Conservation (phyloP, 37 sponge, comb jelly and placozoan species). For the Halichondria panicea region DNA sequence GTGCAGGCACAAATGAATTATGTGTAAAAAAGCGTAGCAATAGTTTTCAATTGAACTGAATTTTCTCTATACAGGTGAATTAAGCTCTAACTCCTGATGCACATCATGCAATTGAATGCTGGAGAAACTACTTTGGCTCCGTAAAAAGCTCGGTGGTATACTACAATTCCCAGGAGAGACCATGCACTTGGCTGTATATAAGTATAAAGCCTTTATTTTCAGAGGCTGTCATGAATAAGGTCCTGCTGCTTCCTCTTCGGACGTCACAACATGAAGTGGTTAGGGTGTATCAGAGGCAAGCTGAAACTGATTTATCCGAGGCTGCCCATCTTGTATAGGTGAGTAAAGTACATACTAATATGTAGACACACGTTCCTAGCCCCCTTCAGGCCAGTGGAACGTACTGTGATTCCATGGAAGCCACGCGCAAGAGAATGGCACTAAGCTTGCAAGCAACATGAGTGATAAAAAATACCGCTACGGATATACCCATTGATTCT, state of each 20-base stretch:
- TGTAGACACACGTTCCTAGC: background rate
- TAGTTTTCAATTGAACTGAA: background rate
- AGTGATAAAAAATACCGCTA: conserved; percentile 59
- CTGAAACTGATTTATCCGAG: conserved; percentile 80
- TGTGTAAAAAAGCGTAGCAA: no score
- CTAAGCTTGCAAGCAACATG: conserved; percentile 58
- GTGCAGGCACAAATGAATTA: no score
- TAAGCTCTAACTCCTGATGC: conserved; percentile 47
- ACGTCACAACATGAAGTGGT: conserved; percentile 58
- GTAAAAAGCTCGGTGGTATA: conserved; percentile 41
- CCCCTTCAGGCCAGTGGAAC: conserved; percentile 19
- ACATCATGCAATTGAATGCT: conserved; percentile 29
- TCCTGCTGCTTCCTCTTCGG: conserved; percentile 62
- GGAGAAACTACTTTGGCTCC: conserved; percentile 63
- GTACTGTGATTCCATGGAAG: conserved; percentile 53
- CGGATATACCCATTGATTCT: conserved; percentile 52
- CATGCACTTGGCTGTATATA: conserved; percentile 70
- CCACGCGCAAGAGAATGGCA: conserved; percentile 56
- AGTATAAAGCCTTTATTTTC: conserved; percentile 34
- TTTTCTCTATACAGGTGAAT: background rate
- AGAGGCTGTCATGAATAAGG: background rate
- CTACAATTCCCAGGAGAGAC: conserved; percentile 51
- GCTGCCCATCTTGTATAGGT: conserved; percentile 49
- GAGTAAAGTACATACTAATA: background rate
- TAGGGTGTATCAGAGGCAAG: conserved; percentile 68